Conservation (phyloP, 2,888 invertebrate species). For the Tupiocoris notatus region DNA sequence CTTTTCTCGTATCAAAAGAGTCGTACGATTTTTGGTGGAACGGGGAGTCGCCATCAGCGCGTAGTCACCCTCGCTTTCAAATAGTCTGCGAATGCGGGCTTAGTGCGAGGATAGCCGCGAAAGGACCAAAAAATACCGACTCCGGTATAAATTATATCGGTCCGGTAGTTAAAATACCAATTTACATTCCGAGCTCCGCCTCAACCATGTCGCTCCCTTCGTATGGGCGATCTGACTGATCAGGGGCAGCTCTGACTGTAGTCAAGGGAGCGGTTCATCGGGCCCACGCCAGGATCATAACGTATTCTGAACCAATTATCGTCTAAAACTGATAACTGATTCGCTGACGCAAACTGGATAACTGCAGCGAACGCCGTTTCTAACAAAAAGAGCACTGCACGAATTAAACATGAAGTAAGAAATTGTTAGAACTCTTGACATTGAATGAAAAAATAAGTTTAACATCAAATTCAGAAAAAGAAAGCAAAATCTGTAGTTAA, state of each 20-base stretch:
- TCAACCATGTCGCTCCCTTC: constrained; percentile 31
- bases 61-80: not conserved
- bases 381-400: no score
- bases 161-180: constrained; percentile 43
- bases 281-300: not conserved
- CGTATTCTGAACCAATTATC: not conserved
- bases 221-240: constrained; percentile 32
- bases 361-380: no score
- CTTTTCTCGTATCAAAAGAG: constrained; percentile 3
- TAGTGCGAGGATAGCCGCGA: constrained; percentile 1
- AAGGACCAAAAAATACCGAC: constrained; percentile 4
- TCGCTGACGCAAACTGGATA: no score
- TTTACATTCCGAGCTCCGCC: constrained; percentile 41
- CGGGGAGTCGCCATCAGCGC: not conserved
- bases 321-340: not conserved
- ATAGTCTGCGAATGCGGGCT: not conserved
- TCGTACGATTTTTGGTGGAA: constrained; percentile 4
- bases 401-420: no score
- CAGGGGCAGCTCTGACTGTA: not conserved
- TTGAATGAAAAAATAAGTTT: no score
- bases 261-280: not conserved
- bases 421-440: no score
- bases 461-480: no score
- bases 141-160: constrained; percentile 32
- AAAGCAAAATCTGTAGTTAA: no score